Base-by-base conservation (phyloP, 2,888 invertebrate genomes). In the Entomobrya proxima region DNA sequence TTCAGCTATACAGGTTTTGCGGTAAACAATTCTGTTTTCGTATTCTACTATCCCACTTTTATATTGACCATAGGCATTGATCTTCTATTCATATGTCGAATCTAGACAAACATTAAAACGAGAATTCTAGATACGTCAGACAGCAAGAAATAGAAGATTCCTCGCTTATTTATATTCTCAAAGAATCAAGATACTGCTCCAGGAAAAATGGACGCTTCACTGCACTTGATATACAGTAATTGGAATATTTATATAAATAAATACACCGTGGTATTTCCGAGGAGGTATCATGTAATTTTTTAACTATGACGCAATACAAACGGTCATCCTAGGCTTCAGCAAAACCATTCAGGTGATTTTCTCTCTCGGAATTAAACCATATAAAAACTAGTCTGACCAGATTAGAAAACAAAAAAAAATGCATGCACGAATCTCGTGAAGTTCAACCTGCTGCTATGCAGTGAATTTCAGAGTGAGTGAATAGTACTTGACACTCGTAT, bases 1-100 rank as follows among this genome's bases (percentile, higher is more conserved):
- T 37, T 32, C 52, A 30, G 18, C 75, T 11, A 21, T 52, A 69
- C 69, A 55, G 80, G 55, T 81, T 81, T 81, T 75, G 61, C 61
- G 61, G 61, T 74, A 81, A 74, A 81, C 74, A 81, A 50, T 50
- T 50, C 35, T 79, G 9, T 77, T 61, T 50, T 13, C 15, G 30
- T 47, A 81, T 75, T 81, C 81, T 64, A 81, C 81, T 81, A 81
- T 47, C 75, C 81, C 50, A 81, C 81, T 81, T 81, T 81, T 81
- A 24, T 13, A 55, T 32, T 76, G 27, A 24, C 44, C 44, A 69
- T 44, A 44, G 24, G 18, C n/a, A 11, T 6, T 32, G n/a, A 55
- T 55, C 21, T 55, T 11, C 21, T 44, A 13, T 2, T 2, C 3
- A 7, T 21, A 55, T 21, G 55, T 18, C 55, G 21, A n/a, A 55